These are phyloP conservation scores for Lymantria monacha DNA, from an alignment of 2,888 invertebrate species.

Conservation along the genomic window DNA sequence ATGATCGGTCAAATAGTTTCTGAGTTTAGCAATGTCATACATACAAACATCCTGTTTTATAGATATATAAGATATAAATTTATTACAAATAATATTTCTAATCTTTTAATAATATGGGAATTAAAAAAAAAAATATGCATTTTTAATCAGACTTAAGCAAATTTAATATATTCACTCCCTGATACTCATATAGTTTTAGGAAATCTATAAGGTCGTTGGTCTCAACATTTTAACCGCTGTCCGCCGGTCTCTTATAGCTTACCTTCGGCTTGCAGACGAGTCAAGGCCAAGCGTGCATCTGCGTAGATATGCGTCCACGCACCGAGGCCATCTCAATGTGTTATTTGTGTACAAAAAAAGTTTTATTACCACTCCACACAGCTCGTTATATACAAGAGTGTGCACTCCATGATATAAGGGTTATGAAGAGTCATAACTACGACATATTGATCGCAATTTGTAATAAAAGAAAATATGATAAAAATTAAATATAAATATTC, in stretches of 20 bases:
- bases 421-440: background rate
- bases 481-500: no score
- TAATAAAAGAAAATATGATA: background rate
- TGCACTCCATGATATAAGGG: conserved; percentile 4
- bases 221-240: conserved; percentile 10
- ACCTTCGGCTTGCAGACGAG: conserved; percentile 28
- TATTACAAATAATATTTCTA: no score
- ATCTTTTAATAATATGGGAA: no score
- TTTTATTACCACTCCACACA: conserved; percentile 32
- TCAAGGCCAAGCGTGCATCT: conserved; percentile 52
- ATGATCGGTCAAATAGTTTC: no score
- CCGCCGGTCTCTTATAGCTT: conserved; percentile 19
- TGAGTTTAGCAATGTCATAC: no score
- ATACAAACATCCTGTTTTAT: no score
- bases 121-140: no score
- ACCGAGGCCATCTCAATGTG: conserved; percentile 42
- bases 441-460: conserved; percentile 5
- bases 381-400: conserved; percentile 19
- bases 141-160: no score
- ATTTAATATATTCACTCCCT: no score
- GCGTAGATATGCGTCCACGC: conserved; percentile 30
- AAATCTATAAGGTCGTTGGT: no score
- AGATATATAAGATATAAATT: no score
- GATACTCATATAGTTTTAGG: no score
- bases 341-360: conserved; percentile 40